Evolutionary conservation across 2,113 vertebrate species (phyloP).

Genomic region (Jaculus jaculus): DNA sequence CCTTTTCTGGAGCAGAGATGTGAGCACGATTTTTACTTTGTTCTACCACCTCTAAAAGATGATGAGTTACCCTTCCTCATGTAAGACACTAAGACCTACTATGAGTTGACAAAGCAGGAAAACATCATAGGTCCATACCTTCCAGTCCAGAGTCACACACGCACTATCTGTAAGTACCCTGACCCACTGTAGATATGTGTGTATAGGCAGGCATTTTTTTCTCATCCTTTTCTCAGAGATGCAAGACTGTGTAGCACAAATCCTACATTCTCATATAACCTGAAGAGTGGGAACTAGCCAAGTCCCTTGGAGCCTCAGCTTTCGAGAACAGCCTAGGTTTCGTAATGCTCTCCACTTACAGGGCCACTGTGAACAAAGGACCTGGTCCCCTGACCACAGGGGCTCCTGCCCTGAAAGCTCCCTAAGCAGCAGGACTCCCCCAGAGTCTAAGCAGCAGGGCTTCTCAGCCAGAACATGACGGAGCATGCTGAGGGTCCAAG

Average conservation of each 20-base stretch:
- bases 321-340: background rate
- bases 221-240: background rate
- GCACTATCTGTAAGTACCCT: background rate
- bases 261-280: background rate
- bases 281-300: background rate
- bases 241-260: background rate
- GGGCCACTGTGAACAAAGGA: background rate
- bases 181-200: background rate
- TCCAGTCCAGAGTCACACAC: background rate
- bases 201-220: background rate
- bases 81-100: background rate
- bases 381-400: background rate
- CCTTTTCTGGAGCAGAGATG: background rate
- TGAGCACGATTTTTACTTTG: background rate
- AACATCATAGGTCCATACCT: background rate
- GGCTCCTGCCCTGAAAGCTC: fast-evolving
- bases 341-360: too few species aligned
- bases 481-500: background rate
- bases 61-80: background rate
- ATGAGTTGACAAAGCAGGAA: background rate
- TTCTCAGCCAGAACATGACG: background rate
- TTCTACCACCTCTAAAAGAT: background rate
- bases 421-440: fast-evolving
- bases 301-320: background rate
- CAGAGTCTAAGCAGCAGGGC: background rate